phyloP scores from a whole-genome alignment of 2,797 vertebrate genomes.

The Platalea minor region DNA sequence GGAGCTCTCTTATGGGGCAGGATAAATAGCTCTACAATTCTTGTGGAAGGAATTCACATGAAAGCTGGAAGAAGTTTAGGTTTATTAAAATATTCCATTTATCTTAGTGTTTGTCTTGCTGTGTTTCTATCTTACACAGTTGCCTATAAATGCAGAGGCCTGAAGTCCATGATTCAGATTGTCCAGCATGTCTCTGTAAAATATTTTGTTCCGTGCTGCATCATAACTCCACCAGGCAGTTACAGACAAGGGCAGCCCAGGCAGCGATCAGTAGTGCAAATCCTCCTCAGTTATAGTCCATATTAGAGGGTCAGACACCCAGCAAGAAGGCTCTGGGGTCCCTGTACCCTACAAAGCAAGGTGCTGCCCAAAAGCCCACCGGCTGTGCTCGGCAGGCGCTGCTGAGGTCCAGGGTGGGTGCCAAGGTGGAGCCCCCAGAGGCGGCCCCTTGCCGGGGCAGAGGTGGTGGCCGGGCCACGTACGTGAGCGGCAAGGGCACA shows the following conservation, averaged over 20 bases:
- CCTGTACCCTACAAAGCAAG: conserved; percentile 41
- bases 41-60: neutral
- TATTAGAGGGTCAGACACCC: conserved; percentile 25
- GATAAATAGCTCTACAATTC: neutral
- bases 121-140: neutral
- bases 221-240: neutral
- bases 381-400: conserved; percentile 26
- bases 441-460: neutral
- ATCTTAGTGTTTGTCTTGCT: neutral
- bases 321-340: conserved; percentile 58
- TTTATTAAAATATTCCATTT: conserved; percentile 5
- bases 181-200: neutral
- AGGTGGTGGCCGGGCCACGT: neutral
- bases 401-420: conserved; percentile 20
- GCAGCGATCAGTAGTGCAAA: conserved; percentile 30
- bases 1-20: neutral
- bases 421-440: neutral
- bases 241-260: neutral
- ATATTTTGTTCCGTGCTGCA: neutral
- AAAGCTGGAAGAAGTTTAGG: neutral
- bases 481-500: conserved; percentile 1
- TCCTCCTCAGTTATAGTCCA: neutral
- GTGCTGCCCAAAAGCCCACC: conserved; percentile 23
- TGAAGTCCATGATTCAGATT: neutral
- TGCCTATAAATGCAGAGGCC: neutral